Conservation (phyloP, 2,797 vertebrate species). For the Perodicticus potto region DNA sequence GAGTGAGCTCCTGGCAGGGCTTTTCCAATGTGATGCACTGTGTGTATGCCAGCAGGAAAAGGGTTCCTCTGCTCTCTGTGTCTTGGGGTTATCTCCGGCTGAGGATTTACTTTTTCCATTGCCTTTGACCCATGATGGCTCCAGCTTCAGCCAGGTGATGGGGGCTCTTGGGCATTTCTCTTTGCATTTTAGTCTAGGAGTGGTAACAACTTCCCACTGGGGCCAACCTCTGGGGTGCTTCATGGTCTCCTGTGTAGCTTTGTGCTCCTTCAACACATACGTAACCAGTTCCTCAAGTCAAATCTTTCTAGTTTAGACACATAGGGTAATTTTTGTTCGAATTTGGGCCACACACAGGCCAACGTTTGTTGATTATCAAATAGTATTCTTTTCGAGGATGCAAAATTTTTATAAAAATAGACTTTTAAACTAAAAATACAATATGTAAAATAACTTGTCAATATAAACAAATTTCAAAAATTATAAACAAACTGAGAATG, state of each 20-base stretch:
- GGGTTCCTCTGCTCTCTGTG: background rate
- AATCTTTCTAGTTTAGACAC: background rate
- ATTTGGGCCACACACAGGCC: background rate
- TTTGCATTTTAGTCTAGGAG: background rate
- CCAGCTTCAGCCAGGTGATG: background rate
- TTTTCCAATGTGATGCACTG: background rate
- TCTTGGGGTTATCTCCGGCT: background rate
- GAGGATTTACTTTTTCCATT: background rate
- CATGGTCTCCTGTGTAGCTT: background rate
- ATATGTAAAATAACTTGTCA: background rate
- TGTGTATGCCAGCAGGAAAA: background rate
- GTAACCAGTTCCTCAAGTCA: background rate
- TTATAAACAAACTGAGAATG: conserved; percentile 41
- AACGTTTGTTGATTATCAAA: conserved; percentile 27
- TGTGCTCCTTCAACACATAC: background rate
- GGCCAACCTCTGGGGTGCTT: background rate
- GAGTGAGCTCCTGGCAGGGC: background rate
- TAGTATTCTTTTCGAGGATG: conserved; percentile 17
- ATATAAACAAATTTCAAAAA: conserved; percentile 56
- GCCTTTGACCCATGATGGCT: background rate
- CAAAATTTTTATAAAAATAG: conserved; percentile 42
- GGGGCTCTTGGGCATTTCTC: background rate
- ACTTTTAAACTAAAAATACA: conserved; percentile 30
- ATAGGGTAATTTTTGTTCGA: background rate
- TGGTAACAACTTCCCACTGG: background rate